Base-by-base conservation (phyloP, 2,113 vertebrate species). In the Oenanthe melanoleuca region DNA sequence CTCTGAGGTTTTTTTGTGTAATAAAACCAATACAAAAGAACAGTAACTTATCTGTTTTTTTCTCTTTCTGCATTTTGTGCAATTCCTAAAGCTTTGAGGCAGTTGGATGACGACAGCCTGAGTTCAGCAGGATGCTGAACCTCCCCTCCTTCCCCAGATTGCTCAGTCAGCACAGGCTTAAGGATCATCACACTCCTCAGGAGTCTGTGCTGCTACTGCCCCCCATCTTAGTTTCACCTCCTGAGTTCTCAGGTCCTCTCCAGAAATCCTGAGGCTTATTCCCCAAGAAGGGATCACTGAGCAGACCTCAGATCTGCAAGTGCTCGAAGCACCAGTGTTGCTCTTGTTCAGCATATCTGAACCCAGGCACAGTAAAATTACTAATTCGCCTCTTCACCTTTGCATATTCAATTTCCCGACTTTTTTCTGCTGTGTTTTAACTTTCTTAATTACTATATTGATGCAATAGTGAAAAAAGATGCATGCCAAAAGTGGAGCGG, bases 151-250 rank as follows among this genome's bases (percentile, higher is more conserved):
- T 3, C 23, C 18, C 2, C 3, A 5, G 31, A 17, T 69, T 69
- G 15, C 26, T 74, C 20, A 17, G 25, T 10, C 0, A 0, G 31
- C 40, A 59, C 5, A 40, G 49, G 5, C 14, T 60, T 17, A 75
- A 47, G 12, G 20, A 55, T 22, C 3, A 22, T 67, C 9, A 20
- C 26, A 24, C 10, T 38, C 5, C 9, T 23, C 28, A 74, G 12
- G 9, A 22, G 8, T 59, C 52, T 57, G 1, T 63, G 42, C 17
- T 56, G 34, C 42, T 9, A 6, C 45, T 1, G 4, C 3, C 5
- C 47, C 45, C 18, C 14, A 22, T 31, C 45, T 25, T 18, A 28
- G 34, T 37, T 67, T 61, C 38, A 81, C 6, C n/a, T 66, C 69
- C 26, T 57, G 37, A 25, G 14, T 24, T 72, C 37, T 56, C 11